A percentile compares a stretch with the other conserved stretches of the same genome.
These are phyloP conservation scores for Bombylius discolor DNA, from an alignment of 2,888 invertebrate species.

Conservation along the genomic window DNA sequence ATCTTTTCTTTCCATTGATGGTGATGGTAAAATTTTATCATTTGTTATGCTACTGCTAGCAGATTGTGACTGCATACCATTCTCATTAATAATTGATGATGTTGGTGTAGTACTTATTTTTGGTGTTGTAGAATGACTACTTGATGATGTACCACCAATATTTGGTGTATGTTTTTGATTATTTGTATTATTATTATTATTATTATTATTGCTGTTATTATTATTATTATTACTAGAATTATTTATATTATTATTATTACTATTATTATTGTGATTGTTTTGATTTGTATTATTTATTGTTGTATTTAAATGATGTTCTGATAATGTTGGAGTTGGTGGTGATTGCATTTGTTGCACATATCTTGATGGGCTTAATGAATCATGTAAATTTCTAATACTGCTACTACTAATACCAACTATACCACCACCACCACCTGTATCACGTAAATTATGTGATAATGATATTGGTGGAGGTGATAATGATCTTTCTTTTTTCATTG, in stretches of 20 bases:
- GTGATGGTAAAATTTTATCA: slow-evolving; percentile 31
- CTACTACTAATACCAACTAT: no score
- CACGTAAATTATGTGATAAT: slow-evolving; percentile 1
- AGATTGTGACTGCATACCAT: background rate
- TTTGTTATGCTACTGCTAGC: slow-evolving; percentile 2
- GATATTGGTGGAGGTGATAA: slow-evolving; percentile 23
- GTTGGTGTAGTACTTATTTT: slow-evolving; percentile 25
- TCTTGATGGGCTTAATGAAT: no score
- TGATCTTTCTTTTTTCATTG: slow-evolving; percentile 33
- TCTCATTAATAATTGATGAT: slow-evolving; percentile 18
- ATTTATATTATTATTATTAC: background rate
- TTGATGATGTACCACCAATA: slow-evolving; percentile 7
- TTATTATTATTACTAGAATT: slow-evolving; percentile 16
- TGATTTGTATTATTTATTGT: background rate
- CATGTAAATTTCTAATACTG: no score
- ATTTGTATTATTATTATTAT: background rate
- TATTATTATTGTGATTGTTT: background rate
- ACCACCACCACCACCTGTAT: background rate
- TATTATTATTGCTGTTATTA: slow-evolving; percentile 17
- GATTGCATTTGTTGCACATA: background rate
- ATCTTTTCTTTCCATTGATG: slow-evolving; percentile 29
- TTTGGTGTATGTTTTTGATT: slow-evolving; percentile 25
- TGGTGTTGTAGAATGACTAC: slow-evolving; percentile 23
- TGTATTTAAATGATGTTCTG: background rate
- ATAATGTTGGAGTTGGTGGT: background rate